Conservation (phyloP, 2,797 vertebrate species). For the Heteromormyrus szaboi region DNA sequence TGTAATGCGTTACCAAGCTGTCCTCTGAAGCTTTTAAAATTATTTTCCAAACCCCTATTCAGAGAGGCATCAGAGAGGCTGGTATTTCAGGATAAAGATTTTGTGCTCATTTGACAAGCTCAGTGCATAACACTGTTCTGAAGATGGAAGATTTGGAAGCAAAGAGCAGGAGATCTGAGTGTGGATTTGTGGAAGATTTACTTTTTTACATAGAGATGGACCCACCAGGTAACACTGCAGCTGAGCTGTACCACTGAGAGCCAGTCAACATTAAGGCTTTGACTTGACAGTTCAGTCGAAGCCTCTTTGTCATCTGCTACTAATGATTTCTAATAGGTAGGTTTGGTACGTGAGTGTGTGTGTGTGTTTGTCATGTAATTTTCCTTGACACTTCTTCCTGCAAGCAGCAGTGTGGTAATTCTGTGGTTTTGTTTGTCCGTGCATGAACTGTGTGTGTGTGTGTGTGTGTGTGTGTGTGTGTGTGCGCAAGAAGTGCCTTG, state of each 20-base stretch:
- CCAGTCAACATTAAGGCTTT: conserved; percentile 17
- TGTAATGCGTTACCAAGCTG: conserved; percentile 90
- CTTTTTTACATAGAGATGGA: conserved; percentile 79
- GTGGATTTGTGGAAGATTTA: conserved; percentile 63
- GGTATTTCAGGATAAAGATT: not conserved
- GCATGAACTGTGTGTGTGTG: conserved; percentile 4
- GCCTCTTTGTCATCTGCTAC: not conserved
- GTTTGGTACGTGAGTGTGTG: not conserved
- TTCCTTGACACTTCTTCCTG: not conserved
- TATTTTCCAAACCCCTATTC: conserved; percentile 64
- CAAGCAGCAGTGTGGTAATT: not conserved
- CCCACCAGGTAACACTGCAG: conserved; percentile 58
- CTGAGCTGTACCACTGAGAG: conserved; percentile 1
- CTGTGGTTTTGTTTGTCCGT: not conserved
- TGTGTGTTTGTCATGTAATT: not conserved
- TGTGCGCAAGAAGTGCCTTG: not conserved
- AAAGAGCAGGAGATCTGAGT: conserved; percentile 57
- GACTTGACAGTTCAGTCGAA: not conserved
- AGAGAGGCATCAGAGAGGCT: conserved; percentile 54
- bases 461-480: not conserved
- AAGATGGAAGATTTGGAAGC: conserved; percentile 68
- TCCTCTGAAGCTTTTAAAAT: conserved; percentile 74
- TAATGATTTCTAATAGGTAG: conserved; percentile 1
- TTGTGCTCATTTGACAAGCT: conserved; percentile 18
- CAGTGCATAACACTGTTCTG: conserved; percentile 67